These are phyloP conservation scores for Conus ventricosus DNA, from an alignment of 1,140 invertebrate species.

Conservation along the genomic window DNA sequence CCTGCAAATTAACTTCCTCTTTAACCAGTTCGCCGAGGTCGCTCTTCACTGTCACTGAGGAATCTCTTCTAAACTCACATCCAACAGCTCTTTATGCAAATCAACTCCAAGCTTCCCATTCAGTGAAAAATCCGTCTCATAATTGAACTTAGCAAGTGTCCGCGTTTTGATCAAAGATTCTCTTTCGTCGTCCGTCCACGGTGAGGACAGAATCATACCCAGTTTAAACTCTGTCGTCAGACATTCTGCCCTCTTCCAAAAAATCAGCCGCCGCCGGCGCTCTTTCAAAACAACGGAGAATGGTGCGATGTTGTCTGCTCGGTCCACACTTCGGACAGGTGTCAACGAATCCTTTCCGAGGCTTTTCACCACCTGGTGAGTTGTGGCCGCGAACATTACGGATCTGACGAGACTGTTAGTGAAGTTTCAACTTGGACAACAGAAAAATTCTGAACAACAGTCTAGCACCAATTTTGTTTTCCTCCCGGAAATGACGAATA, in stretches of 20 bases:
- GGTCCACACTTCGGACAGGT: conserved; percentile 24
- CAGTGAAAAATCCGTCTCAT: conserved; percentile 28
- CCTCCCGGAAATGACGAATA: conserved; percentile 4
- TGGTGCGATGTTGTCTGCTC: conserved; percentile 27
- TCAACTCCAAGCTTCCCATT: conserved; percentile 28
- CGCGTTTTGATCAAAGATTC: not conserved
- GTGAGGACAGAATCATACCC: not conserved
- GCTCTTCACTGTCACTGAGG: conserved; percentile 6
- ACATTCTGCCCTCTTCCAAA: conserved; percentile 21
- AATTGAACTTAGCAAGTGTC: conserved; percentile 24
- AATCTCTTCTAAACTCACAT: not conserved
- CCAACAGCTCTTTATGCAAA: conserved; percentile 25
- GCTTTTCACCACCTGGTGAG: conserved; percentile 33
- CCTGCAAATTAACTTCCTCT: conserved; percentile 33
- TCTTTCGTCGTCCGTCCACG: conserved; percentile 14
- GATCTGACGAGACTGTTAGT: not conserved
- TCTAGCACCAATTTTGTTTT: not conserved
- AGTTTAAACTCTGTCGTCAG: conserved; percentile 30
- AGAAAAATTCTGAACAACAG: not conserved
- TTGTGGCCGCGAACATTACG: conserved; percentile 32
- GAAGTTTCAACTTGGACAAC: not conserved
- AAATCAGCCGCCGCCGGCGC: conserved; percentile 23
- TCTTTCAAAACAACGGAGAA: conserved; percentile 25
- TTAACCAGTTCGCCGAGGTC: conserved; percentile 25
- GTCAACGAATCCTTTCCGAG: conserved; percentile 27